These are phyloP conservation scores for Drosophila nebulosa DNA, from an alignment of 1,140 invertebrate genomes.

Conservation along the genomic window DNA sequence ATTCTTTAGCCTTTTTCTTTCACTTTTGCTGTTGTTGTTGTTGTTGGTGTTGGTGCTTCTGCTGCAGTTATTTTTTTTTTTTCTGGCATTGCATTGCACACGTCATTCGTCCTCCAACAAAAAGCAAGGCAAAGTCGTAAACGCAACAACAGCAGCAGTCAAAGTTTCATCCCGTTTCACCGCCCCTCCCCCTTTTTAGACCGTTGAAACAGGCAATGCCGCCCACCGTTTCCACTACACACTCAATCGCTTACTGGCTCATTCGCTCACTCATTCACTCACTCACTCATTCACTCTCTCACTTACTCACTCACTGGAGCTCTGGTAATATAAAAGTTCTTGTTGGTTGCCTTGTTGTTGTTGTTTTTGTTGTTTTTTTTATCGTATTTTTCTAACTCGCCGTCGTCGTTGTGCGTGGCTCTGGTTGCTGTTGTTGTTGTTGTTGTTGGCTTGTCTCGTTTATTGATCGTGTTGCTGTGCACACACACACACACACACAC, in stretches of 20 bases:
- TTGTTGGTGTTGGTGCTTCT: no score
- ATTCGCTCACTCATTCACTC: not conserved
- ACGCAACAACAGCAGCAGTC: slow-evolving; percentile 31
- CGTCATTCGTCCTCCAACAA: slow-evolving; percentile 73
- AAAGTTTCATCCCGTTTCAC: slow-evolving; percentile 26
- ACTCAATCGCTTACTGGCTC: no score
- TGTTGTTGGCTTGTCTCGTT: slow-evolving; percentile 70
- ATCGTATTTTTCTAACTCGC: slow-evolving; percentile 72
- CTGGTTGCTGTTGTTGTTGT: slow-evolving; percentile 48
- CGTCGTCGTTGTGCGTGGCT: slow-evolving; percentile 65
- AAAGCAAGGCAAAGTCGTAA: slow-evolving; percentile 52
- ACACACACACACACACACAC: slow-evolving; percentile 48
- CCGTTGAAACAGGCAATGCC: slow-evolving; percentile 14
- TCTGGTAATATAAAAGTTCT: slow-evolving; percentile 51
- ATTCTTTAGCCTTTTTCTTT: slow-evolving; percentile 46
- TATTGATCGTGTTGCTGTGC: slow-evolving; percentile 73
- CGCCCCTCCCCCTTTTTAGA: slow-evolving; percentile 23
- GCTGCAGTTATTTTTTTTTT: slow-evolving; percentile 15
- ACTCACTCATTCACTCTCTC: not conserved
- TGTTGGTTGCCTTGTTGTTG: slow-evolving; percentile 8
- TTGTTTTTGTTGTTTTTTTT: slow-evolving; percentile 50
- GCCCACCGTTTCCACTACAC: slow-evolving; percentile 22
- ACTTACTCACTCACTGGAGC: slow-evolving; percentile 20
- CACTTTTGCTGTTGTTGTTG: slow-evolving; percentile 22
- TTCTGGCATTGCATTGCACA: slow-evolving; percentile 67